These are phyloP conservation scores for Cyprinodon tularosa DNA, from an alignment of 2,113 vertebrate genomes.

Conservation along the genomic window DNA sequence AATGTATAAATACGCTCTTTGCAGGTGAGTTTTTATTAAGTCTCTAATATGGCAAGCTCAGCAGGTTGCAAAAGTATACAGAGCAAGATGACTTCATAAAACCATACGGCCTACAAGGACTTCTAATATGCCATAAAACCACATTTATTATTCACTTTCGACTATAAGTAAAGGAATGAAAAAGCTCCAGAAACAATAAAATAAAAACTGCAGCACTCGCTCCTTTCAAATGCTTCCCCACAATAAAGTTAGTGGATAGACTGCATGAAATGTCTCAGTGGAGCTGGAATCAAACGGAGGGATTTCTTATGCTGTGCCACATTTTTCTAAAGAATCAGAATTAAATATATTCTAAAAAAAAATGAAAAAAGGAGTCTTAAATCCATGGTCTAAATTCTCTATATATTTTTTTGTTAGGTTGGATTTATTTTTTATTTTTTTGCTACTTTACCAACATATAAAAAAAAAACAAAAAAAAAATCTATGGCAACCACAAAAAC, in stretches of 20 bases:
- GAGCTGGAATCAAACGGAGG: background rate
- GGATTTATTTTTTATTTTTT: background rate
- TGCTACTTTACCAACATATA: background rate
- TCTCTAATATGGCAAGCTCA: background rate
- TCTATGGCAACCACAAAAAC: background rate
- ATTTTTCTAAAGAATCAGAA: too few relatives aligned
- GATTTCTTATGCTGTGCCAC: background rate
- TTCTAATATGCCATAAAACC: background rate
- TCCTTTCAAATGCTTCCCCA: background rate
- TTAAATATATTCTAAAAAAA: too few relatives aligned
- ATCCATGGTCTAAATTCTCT: background rate
- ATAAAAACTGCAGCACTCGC: background rate
- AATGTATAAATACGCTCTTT: background rate
- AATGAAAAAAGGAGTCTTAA: background rate
- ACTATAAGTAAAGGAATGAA: background rate
- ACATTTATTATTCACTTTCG: background rate
- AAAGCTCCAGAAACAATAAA: background rate
- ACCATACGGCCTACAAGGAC: background rate
- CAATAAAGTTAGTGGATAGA: background rate
- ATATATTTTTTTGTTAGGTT: too few relatives aligned
- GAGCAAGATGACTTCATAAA: conserved; percentile 36
- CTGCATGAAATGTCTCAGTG: background rate
- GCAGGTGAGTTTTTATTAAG: too few relatives aligned
- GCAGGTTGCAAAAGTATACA: background rate
- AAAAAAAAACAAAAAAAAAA: background rate